Conservation (phyloP, 2,888 invertebrate species). For the Papilio gigon region DNA sequence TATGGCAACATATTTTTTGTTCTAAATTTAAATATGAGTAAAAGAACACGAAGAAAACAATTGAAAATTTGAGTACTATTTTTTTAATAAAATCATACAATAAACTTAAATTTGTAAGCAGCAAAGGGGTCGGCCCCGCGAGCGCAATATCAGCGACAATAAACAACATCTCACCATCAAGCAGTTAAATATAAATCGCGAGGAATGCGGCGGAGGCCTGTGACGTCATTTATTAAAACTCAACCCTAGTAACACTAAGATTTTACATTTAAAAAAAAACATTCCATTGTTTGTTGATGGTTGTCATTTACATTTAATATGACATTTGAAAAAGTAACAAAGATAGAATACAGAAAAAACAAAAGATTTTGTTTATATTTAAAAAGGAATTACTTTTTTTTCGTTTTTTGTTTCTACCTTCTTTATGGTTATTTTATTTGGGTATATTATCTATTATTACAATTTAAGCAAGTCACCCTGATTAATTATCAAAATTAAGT, state of each 20-base stretch:
- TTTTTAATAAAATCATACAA: slow-evolving; percentile 14
- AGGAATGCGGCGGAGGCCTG: slow-evolving; percentile 62
- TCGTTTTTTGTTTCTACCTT: not conserved
- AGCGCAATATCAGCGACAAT: slow-evolving; percentile 72
- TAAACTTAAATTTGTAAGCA: slow-evolving; percentile 27
- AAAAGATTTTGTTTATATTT: not conserved
- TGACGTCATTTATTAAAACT: slow-evolving; percentile 74
- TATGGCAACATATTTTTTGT: too few species aligned
- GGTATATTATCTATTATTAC: not conserved
- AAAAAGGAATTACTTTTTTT: not conserved
- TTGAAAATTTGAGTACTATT: not conserved
- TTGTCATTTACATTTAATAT: not conserved
- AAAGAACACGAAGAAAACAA: not conserved
- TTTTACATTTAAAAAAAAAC: not conserved
- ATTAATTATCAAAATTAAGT: not conserved
- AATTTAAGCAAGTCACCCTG: not conserved
- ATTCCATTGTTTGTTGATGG: not conserved
- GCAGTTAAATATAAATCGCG: slow-evolving; percentile 74
- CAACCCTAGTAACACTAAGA: slow-evolving; percentile 35
- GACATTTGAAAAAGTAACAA: not conserved
- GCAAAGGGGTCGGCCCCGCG: slow-evolving; percentile 41
- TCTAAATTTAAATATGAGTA: not conserved
- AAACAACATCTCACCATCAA: slow-evolving; percentile 77
- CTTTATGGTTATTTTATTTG: not conserved
- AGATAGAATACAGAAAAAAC: not conserved